Conservation (phyloP, 2,113 vertebrate species). For the Ictidomys tridecemlineatus region DNA sequence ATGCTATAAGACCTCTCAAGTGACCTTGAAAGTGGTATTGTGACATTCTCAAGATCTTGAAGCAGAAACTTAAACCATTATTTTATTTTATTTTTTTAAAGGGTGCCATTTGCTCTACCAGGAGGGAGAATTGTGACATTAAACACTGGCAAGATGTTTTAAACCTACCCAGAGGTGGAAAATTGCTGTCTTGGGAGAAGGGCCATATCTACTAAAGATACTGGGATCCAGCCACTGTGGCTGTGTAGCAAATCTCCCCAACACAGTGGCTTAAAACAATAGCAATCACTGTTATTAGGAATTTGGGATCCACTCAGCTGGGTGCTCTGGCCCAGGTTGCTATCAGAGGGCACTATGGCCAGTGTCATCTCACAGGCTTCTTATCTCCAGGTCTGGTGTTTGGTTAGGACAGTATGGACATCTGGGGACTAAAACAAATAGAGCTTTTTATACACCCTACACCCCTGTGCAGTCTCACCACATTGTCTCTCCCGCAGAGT, state of each 20-base stretch:
- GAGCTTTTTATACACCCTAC: background rate
- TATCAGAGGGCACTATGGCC: background rate
- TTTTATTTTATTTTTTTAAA: background rate
- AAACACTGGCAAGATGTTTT: conserved; percentile 27
- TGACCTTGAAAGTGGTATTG: conserved; percentile 32
- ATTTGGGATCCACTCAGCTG: background rate
- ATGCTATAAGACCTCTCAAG: background rate
- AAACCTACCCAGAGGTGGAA: background rate
- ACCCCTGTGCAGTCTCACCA: background rate
- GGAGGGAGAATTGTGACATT: conserved; percentile 59
- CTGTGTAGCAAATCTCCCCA: background rate
- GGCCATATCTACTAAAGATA: background rate
- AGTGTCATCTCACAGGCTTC: background rate
- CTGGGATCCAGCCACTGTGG: background rate
- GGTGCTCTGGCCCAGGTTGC: background rate
- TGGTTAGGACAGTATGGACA: background rate
- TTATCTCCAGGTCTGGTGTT: background rate
- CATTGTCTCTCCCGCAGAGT: background rate
- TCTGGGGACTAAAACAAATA: background rate
- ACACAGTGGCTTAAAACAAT: background rate
- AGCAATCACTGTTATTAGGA: background rate
- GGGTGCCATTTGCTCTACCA: conserved; percentile 7
- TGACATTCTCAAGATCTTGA: conserved; percentile 51
- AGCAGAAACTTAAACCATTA: conserved; percentile 61
- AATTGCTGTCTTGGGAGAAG: background rate